Base-by-base conservation (phyloP, 2,113 vertebrate species). In the Mellivora capensis region DNA sequence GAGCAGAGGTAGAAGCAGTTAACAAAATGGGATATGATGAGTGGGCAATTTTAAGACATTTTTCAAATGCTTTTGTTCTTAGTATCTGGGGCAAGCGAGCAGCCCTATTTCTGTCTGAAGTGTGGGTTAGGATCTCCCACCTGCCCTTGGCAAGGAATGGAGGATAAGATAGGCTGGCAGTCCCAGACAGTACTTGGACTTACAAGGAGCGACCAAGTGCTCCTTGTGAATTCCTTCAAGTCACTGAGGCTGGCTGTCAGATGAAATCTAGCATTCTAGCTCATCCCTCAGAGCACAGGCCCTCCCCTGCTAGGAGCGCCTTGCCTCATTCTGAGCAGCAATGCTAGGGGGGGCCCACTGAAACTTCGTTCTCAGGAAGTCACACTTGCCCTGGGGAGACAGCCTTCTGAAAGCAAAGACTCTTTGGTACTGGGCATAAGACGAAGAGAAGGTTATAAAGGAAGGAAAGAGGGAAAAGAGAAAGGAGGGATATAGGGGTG, bases 321-420 rank as follows among this genome's bases (percentile, higher is more conserved):
- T 94, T 69, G 90, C 17, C 61, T 97, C 93, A 93, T 94, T 95
- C 74, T 89, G 74, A 84, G 64, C 88, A 91, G 72, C 93, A 92
- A 47, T 0, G 0, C 1, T 8, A 62, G 64, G 83, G 42, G 42
- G 94, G 20, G 93, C 76, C 67, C 82, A 69, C 61, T 71, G 84
- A 91, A 93, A 37, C 39, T 97, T 77, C 49, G 49, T 91, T 67
- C 31, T 80, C 84, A 88, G 13, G 57, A 98, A 95, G 44, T 74
- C 87, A 91, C 15, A 59, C 44, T 47, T 21, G 52, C 77, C 81
- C 27, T 2, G 77, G 23, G 96, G 87, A 96, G 20, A 49, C 11
- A 79, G 37, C 14, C 15, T 49, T 49, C 79, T 91, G 83, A 52
- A 80, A 82, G 18, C 17, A 13, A 37, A 77, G 59, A 61, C 4